Conservation (phyloP, 2,888 invertebrate species). For the Lasioglossum leucozonium region DNA sequence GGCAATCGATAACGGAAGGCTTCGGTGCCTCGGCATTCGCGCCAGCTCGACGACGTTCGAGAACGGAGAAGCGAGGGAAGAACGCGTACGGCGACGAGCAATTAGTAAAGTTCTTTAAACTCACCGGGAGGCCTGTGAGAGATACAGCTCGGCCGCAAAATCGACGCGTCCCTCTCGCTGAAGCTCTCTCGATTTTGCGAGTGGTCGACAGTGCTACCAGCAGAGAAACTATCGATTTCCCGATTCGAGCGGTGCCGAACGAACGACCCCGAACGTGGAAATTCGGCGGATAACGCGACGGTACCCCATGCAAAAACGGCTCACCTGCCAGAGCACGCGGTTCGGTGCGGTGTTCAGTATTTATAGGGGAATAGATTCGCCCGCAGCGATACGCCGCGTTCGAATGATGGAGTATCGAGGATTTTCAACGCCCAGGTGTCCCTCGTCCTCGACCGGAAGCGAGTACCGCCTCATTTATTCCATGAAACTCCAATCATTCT, state of each 20-base stretch:
- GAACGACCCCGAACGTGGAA: constrained; percentile 25
- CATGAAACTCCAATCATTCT: neutral
- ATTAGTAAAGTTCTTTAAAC: constrained; percentile 59
- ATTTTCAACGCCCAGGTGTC: neutral
- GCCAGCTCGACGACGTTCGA: neutral
- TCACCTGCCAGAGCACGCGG: neutral
- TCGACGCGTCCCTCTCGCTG: too few relatives aligned
- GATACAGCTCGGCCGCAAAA: too few relatives aligned
- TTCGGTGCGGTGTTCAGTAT: constrained; percentile 21
- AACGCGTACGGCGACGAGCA: constrained; percentile 24
- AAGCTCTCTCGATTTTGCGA: constrained; percentile 22
- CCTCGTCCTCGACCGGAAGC: neutral
- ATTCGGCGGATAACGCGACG: constrained; percentile 18
- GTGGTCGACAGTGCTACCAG: neutral
- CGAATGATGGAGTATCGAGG: neutral
- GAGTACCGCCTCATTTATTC: neutral
- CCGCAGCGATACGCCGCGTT: neutral
- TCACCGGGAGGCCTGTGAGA: too few relatives aligned
- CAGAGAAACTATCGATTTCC: constrained; percentile 42
- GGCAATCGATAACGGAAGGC: neutral
- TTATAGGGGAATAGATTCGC: constrained; percentile 28
- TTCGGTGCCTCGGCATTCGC: neutral
- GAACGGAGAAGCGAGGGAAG: neutral
- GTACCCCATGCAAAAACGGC: neutral
- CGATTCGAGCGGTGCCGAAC: constrained; percentile 14